Evolutionary conservation across 92 coral and sea anemone genomes (phyloP).

Genomic region (Palythoa heliodiscus): DNA sequence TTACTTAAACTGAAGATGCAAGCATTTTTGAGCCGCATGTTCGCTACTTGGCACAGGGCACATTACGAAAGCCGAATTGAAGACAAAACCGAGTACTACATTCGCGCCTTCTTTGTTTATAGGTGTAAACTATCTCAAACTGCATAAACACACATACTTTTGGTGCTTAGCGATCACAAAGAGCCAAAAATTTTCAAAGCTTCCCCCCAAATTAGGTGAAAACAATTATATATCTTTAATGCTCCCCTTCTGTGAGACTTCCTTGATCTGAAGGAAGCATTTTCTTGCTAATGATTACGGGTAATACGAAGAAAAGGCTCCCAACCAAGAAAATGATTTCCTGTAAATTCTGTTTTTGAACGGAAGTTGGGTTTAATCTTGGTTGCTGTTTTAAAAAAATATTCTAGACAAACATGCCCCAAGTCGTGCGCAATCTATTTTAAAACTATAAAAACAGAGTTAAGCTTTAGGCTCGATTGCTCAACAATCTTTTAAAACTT

Average conservation of each 20-base stretch:
- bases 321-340: constrained; percentile 97
- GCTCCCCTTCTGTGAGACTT: constrained; percentile 39
- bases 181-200: constrained; percentile 41
- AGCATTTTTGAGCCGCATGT: constrained; percentile 38
- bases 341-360: constrained; percentile 76
- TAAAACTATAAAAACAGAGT: constrained; percentile 54
- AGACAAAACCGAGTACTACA: constrained; percentile 45
- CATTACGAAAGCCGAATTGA: constrained; percentile 23
- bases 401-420: constrained; percentile 56
- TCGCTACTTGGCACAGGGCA: constrained; percentile 28
- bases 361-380: constrained; percentile 89
- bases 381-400: constrained; percentile 61
- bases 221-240: constrained; percentile 13
- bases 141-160: constrained; percentile 77
- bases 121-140: constrained; percentile 81
- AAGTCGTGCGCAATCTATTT: constrained; percentile 47
- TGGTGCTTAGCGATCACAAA: constrained; percentile 61
- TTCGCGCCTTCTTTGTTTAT: constrained; percentile 70
- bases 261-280: constrained; percentile 50
- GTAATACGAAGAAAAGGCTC: constrained; percentile 79
- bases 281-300: constrained; percentile 70
- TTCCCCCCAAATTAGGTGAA: constrained; percentile 14
- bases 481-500: constrained; percentile 20
- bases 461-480: constrained; percentile 25
- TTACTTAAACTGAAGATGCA: constrained; percentile 47